A percentile compares a stretch with the other conserved stretches of the same genome.
Evolutionary conservation across 2,888 invertebrate species (phyloP).

Genomic region (Mythimna impura): DNA sequence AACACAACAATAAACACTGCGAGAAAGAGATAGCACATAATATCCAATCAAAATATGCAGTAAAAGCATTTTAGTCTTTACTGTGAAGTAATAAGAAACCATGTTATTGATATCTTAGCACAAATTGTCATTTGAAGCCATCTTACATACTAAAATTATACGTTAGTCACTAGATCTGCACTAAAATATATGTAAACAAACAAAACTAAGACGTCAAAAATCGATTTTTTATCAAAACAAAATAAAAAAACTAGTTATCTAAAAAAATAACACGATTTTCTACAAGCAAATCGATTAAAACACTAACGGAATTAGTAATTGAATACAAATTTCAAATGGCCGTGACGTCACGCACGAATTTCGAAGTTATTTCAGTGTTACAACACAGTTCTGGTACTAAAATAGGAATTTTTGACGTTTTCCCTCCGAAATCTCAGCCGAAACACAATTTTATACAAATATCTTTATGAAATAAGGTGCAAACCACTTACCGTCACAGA

Average conservation of each 20-base stretch:
- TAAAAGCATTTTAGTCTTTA: slow-evolving; percentile 70
- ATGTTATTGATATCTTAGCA: slow-evolving; percentile 52
- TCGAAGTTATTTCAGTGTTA: slow-evolving; percentile 73
- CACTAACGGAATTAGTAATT: slow-evolving; percentile 56
- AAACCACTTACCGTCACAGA: slow-evolving; percentile 77
- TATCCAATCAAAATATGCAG: slow-evolving; percentile 65
- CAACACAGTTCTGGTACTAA: slow-evolving; percentile 65
- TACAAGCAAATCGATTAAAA: slow-evolving; percentile 42
- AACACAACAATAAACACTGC: slow-evolving; percentile 62
- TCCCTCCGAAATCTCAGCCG: slow-evolving; percentile 36
- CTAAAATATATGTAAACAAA: slow-evolving; percentile 38
- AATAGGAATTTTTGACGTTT: slow-evolving; percentile 54
- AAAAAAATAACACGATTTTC: slow-evolving; percentile 10
- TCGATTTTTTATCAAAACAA: slow-evolving; percentile 6
- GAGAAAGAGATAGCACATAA: slow-evolving; percentile 74
- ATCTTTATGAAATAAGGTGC: slow-evolving; percentile 53
- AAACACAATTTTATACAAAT: slow-evolving; percentile 43
- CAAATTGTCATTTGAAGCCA: slow-evolving; percentile 60
- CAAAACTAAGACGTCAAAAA: slow-evolving; percentile 25
- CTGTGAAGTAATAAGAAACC: slow-evolving; percentile 64
- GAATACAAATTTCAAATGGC: slow-evolving; percentile 60
- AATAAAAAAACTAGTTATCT: slow-evolving; percentile 16
- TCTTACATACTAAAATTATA: slow-evolving; percentile 53
- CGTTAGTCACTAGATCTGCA: slow-evolving; percentile 32
- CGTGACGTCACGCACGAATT: slow-evolving; percentile 71